These are phyloP conservation scores for Cherax quadricarinatus DNA, from an alignment of 1,140 invertebrate genomes.

Conservation along the genomic window DNA sequence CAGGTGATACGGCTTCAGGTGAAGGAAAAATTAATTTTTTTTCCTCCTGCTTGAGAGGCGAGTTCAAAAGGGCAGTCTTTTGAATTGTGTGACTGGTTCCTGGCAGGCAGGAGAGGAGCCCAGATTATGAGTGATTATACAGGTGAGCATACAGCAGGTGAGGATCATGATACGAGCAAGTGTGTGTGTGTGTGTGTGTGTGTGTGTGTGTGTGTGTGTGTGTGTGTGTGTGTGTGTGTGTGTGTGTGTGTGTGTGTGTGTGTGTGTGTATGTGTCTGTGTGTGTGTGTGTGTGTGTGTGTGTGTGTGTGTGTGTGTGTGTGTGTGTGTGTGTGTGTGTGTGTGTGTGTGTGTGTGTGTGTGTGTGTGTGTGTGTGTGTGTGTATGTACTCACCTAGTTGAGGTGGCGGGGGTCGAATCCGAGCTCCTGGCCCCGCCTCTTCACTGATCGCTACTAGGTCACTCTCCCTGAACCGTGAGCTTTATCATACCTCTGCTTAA, in stretches of 20 bases:
- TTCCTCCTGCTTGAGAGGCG: constrained; percentile 5
- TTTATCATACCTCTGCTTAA: too few species aligned
- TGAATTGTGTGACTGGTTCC: constrained; percentile 13
- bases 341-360: too few species aligned
- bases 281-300: too few species aligned
- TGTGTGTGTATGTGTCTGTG: not conserved
- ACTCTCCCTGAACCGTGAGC: too few species aligned
- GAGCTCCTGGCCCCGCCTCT: too few species aligned
- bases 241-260: constrained; percentile 37
- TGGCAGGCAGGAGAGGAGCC: constrained; percentile 21
- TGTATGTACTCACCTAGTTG: too few species aligned
- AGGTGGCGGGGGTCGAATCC: too few species aligned
- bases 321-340: too few species aligned
- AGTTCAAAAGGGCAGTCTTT: constrained; percentile 22
- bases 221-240: constrained; percentile 40
- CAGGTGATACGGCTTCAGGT: constrained; percentile 8
- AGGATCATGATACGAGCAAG: too few species aligned
- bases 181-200: constrained; percentile 31
- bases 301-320: not conserved
- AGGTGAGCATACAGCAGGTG: constrained; percentile 28
- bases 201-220: constrained; percentile 42
- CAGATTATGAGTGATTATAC: constrained; percentile 26
- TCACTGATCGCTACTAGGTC: too few species aligned
- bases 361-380: not conserved
- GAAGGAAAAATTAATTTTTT: constrained; percentile 8